Conservation (phyloP, 2,797 vertebrate genomes). For the Tarsius wallacei region DNA sequence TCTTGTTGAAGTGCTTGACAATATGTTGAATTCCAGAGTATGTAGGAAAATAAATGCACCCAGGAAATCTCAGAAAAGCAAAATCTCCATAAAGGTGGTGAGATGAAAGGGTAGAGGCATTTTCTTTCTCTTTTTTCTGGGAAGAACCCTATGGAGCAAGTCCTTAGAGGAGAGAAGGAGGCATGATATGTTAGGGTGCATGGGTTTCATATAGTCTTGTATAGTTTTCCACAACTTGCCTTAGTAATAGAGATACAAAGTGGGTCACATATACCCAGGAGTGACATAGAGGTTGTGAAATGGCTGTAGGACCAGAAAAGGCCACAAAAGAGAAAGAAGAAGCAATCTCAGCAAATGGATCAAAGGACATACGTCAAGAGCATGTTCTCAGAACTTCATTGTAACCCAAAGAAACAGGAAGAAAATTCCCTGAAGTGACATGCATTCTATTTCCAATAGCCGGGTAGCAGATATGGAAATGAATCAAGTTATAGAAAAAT, state of each 20-base stretch:
- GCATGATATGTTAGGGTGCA: rapidly evolving
- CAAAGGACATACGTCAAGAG: background rate
- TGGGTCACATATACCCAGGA: background rate
- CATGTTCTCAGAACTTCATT: background rate
- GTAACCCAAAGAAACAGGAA: background rate
- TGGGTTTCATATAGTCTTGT: rapidly evolving
- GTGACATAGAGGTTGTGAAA: background rate
- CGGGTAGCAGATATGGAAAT: background rate
- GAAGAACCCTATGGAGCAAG: background rate
- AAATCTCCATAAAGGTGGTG: background rate
- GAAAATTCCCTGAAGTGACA: background rate
- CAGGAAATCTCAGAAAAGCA: background rate
- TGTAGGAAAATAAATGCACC: background rate
- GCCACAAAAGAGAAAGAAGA: background rate
- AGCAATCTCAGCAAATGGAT: background rate
- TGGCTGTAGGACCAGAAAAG: background rate
- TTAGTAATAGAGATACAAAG: background rate
- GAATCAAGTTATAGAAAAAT: background rate
- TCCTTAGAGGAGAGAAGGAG: background rate
- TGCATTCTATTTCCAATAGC: rapidly evolving
- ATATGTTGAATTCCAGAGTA: background rate
- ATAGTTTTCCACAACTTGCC: background rate
- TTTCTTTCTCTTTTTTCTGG: background rate
- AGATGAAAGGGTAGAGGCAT: background rate
- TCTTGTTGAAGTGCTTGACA: background rate